These are phyloP conservation scores for Penelope pileata DNA, from an alignment of 2,113 vertebrate genomes.

Conservation along the genomic window DNA sequence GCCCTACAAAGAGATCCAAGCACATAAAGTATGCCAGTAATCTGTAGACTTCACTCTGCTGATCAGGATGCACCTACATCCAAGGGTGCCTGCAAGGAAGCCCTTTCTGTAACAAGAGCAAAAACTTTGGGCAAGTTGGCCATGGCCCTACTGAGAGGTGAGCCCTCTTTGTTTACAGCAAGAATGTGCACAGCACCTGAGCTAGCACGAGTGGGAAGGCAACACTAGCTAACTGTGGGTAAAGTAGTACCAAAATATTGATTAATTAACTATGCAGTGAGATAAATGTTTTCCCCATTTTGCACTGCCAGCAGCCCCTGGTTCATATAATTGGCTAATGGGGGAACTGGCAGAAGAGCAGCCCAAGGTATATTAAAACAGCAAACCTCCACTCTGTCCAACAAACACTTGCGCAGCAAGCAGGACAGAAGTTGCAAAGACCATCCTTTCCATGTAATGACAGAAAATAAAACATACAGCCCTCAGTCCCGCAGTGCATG, in stretches of 20 bases:
- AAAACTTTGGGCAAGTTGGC: neutral
- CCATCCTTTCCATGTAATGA: neutral
- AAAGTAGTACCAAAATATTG: neutral
- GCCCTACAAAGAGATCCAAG: neutral
- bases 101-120: neutral
- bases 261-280: neutral
- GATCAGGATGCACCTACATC: neutral
- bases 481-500: neutral
- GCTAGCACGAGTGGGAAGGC: neutral
- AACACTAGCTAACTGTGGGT: neutral
- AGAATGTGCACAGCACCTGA: neutral
- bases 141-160: neutral
- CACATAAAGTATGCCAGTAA: neutral
- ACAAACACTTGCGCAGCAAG: neutral
- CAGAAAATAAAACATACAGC: neutral
- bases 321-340: neutral
- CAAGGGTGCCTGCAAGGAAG: neutral
- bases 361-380: neutral
- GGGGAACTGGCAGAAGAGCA: neutral
- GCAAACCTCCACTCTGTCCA: neutral
- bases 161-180: neutral
- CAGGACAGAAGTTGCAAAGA: neutral
- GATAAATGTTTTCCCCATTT: neutral
- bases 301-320: neutral
- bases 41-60: neutral